Evolutionary conservation across 1,140 invertebrate genomes (phyloP), one percentile per base, ranked within the genome.

Genomic region (Argopecten irradians): DNA sequence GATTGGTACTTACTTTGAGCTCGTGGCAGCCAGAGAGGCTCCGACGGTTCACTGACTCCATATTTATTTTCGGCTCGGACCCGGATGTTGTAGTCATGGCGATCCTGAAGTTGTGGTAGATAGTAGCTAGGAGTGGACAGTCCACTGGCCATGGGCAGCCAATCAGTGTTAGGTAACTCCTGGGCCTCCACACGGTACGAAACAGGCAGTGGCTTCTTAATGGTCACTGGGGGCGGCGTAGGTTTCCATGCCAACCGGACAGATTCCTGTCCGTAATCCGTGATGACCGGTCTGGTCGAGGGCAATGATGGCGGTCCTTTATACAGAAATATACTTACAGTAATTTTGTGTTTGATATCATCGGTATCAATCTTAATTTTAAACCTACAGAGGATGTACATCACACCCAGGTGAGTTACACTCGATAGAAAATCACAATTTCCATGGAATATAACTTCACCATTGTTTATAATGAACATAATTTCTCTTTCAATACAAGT

Each of bases 41-140:
- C 91, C 14, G 94, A 93, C 0, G 94, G 93, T 83, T 93, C 93
- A 89, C 94, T 94, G 46, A 93, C 85, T 14, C 94, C 94, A 86
- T 93, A 94, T 34, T 94, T 92, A 84, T 93, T 94, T 86, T 95
- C 93, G n/a, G 94, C 94, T 35, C 94, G 83, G 13, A 95, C 92
- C 32, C 94, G 43, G 85, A 95, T 91, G 87, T 93, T 93, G 88
- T 93, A 95, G 87, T 95, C 94, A 82, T 92, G 82, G 71, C 93
- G 93, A 34, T 88, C 86, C 22, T 90, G 90, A 28, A 95, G 90
- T 34, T 94, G 93, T 13, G 93, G 91, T 19, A 95, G 84, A 85
- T 93, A 93, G 34, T 93, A 90, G 33, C 91, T 93, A 19, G 93
- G 93, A 82, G 93, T 93, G 7, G 88, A 87, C 11, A 93, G 88